Evolutionary conservation across 2,113 vertebrate species (phyloP).

Genomic region (Galbula dea): DNA sequence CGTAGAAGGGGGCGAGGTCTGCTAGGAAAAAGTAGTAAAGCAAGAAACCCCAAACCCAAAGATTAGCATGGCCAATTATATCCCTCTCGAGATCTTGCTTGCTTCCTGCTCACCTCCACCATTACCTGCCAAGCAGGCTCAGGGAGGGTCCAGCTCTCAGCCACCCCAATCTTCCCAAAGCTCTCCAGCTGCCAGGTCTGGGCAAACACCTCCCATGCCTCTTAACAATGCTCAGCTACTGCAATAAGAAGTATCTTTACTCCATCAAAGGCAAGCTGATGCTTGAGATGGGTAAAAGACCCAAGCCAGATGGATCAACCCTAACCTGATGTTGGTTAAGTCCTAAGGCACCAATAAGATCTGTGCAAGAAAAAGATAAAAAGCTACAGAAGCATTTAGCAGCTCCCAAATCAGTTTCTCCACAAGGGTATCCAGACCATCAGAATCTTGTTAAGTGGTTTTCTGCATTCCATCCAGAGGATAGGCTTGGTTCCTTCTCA

Average conservation of each 20-base stretch:
- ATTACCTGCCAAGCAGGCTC: slow-evolving; percentile 9
- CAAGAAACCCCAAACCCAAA: slow-evolving; percentile 42
- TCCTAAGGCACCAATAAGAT: background rate
- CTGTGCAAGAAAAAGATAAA: background rate
- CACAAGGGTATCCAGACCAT: background rate
- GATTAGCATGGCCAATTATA: slow-evolving; percentile 36
- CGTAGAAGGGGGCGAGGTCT: background rate
- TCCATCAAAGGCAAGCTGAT: background rate
- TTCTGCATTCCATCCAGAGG: background rate
- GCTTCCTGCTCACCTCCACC: slow-evolving; percentile 42
- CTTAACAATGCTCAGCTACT: background rate
- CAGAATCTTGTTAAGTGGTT: background rate
- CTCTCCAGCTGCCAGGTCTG: background rate
- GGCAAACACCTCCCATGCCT: background rate
- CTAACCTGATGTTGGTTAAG: background rate
- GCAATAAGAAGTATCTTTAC: background rate
- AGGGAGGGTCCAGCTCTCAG: background rate
- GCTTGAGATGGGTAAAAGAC: background rate
- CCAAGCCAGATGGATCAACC: background rate
- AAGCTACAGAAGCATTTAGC: background rate
- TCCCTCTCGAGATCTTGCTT: background rate
- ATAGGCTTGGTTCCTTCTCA: background rate
- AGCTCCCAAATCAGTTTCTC: background rate
- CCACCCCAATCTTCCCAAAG: background rate
- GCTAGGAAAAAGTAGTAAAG: slow-evolving; percentile 14